phyloP scores from a whole-genome alignment of 1,140 invertebrate species.

The Camponotus vicinus region DNA sequence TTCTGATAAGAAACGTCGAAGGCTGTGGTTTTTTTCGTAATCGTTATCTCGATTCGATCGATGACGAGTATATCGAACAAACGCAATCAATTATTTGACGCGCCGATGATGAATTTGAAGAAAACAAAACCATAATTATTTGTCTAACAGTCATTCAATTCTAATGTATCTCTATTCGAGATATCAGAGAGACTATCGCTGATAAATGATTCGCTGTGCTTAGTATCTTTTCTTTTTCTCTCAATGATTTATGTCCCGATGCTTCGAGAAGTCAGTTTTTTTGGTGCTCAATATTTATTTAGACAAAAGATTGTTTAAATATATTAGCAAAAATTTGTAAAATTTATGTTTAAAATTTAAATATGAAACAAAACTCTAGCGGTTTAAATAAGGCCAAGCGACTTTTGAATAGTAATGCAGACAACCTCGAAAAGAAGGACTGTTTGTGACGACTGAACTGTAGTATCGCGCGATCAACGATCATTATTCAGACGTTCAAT shows the following conservation, averaged over 20 bases:
- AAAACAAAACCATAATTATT: slow-evolving; percentile 55
- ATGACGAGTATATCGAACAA: not conserved
- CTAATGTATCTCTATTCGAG: slow-evolving; percentile 33
- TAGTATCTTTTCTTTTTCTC: not conserved
- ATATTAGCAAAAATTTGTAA: not conserved
- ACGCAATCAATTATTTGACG: slow-evolving; percentile 57
- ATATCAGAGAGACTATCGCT: slow-evolving; percentile 51
- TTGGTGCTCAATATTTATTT: not conserved
- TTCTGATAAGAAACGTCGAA: slow-evolving; percentile 32
- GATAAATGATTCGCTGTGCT: slow-evolving; percentile 59
- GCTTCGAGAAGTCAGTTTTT: not conserved
- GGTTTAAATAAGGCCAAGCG: slow-evolving; percentile 37
- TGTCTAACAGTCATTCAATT: slow-evolving; percentile 33
- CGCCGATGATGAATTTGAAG: slow-evolving; percentile 61
- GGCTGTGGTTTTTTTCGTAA: slow-evolving; percentile 39
- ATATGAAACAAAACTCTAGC: slow-evolving; percentile 14
- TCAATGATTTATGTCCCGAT: slow-evolving; percentile 23
- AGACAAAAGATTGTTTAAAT: not conserved
- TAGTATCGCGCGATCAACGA: slow-evolving; percentile 81
- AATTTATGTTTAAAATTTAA: not conserved
- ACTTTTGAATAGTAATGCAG: slow-evolving; percentile 41
- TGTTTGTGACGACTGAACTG: slow-evolving; percentile 66
- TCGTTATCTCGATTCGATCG: slow-evolving; percentile 58
- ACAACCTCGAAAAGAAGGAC: slow-evolving; percentile 39
- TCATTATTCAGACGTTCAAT: slow-evolving; percentile 86